Percentiles rank a stretch among this genome's conserved stretches.
Evolutionary conservation across 2,888 invertebrate genomes (phyloP).

Genomic region (Uropetala carovei): DNA sequence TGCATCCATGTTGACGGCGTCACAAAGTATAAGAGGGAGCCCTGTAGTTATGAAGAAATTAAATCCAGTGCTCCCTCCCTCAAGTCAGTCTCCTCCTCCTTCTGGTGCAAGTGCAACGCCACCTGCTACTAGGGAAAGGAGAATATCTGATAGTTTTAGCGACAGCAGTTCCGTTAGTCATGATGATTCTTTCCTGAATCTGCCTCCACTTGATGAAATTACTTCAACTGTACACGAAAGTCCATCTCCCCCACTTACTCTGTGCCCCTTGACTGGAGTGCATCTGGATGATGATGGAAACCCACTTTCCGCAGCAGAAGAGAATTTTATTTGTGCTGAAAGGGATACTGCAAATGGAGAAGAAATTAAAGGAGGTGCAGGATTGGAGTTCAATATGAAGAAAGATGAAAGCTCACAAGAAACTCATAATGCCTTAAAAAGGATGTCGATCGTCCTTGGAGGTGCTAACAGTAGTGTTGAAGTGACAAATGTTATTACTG

Average conservation of each 20-base stretch:
- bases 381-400: background rate
- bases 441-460: background rate
- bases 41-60: slow-evolving; percentile 41
- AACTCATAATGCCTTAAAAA: background rate
- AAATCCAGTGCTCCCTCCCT: background rate
- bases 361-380: background rate
- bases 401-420: background rate
- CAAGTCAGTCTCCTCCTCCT: slow-evolving; percentile 8
- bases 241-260: slow-evolving; percentile 83
- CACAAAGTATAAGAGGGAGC: background rate
- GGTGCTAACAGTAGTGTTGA: background rate
- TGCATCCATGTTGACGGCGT: slow-evolving; percentile 4
- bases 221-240: slow-evolving; percentile 73
- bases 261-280: slow-evolving; percentile 82
- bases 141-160: slow-evolving; percentile 71
- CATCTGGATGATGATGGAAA: slow-evolving; percentile 80
- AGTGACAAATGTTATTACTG: background rate
- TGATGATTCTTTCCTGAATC: slow-evolving; percentile 80
- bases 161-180: slow-evolving; percentile 76
- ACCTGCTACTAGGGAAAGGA: background rate
- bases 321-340: slow-evolving; percentile 71
- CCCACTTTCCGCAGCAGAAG: slow-evolving; percentile 77
- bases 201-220: slow-evolving; percentile 72
- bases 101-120: background rate
- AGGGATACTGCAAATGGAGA: background rate